phyloP scores from a whole-genome alignment of 2,113 vertebrate genomes.

The Natator depressus region DNA sequence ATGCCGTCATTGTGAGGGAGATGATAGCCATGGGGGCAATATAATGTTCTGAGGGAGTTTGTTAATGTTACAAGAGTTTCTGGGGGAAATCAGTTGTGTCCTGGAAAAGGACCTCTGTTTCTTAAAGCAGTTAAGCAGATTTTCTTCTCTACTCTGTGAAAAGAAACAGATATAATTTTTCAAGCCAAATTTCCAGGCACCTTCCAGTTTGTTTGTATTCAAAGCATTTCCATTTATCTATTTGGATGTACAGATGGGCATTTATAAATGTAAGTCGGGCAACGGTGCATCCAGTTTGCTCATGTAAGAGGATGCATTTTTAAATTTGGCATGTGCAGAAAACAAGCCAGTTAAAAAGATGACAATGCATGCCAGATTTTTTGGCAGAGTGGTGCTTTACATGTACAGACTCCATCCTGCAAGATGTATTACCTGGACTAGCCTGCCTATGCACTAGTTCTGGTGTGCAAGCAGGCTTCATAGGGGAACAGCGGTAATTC shows the following conservation, averaged over 20 bases:
- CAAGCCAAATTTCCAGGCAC: not conserved
- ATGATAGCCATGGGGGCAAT: not conserved
- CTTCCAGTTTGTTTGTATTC: not conserved
- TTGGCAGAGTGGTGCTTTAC: constrained; percentile 39
- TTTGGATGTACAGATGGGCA: not conserved
- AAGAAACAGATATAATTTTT: not conserved
- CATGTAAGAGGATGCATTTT: not conserved
- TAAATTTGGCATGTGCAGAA: not conserved
- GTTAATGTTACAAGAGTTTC: not conserved
- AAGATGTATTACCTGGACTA: not conserved
- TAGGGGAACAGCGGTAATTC: not conserved
- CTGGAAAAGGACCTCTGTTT: not conserved
- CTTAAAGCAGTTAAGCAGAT: not conserved
- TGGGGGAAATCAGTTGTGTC: not conserved
- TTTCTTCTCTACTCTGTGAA: not conserved
- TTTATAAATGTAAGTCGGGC: not conserved
- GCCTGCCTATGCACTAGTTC: constrained; percentile 17
- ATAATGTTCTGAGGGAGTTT: not conserved
- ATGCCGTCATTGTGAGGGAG: not conserved
- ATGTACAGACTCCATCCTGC: constrained; percentile 24
- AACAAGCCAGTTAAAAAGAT: not conserved
- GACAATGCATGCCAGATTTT: constrained; percentile 49
- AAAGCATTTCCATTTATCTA: not conserved
- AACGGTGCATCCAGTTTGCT: not conserved
- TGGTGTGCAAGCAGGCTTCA: not conserved